Evolutionary conservation across 2,888 invertebrate species (phyloP).

Genomic region (Azorinus chamasolen): DNA sequence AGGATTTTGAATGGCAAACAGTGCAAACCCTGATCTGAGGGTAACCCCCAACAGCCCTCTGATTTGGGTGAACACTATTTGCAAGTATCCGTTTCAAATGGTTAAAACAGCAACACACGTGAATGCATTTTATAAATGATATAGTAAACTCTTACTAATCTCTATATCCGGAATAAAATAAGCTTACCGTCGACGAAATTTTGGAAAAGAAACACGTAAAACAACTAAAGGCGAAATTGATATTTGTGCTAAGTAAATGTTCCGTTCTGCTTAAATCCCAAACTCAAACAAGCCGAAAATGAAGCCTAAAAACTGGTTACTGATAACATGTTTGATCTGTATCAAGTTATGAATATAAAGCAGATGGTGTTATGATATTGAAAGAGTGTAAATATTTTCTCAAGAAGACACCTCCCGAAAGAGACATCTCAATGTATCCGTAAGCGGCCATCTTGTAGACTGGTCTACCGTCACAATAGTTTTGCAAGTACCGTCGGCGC

Average conservation of each 20-base stretch:
- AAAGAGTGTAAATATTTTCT: constrained; percentile 41
- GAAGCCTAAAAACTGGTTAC: constrained; percentile 52
- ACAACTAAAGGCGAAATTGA: constrained; percentile 51
- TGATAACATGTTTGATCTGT: constrained; percentile 50
- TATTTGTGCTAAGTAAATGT: constrained; percentile 53
- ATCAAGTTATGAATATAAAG: constrained; percentile 59
- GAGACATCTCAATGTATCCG: constrained; percentile 8
- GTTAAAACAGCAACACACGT: too few species aligned
- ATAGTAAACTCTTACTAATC: too few species aligned
- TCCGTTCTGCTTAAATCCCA: constrained; percentile 27
- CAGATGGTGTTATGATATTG: constrained; percentile 40
- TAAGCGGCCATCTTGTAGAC: neutral
- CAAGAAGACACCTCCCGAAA: constrained; percentile 7
- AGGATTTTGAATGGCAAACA: too few species aligned
- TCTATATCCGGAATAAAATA: too few species aligned
- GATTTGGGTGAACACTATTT: too few species aligned
- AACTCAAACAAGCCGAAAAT: constrained; percentile 48
- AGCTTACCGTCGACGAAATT: too few species aligned
- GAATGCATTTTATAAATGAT: too few species aligned
- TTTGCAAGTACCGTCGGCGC: constrained; percentile 2
- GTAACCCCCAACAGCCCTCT: too few species aligned
- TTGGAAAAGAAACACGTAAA: constrained; percentile 58
- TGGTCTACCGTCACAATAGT: neutral
- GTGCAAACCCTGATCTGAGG: too few species aligned
- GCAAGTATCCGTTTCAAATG: too few species aligned